Base-by-base conservation (phyloP, 2,797 vertebrate species). In the Dallia pectoralis region DNA sequence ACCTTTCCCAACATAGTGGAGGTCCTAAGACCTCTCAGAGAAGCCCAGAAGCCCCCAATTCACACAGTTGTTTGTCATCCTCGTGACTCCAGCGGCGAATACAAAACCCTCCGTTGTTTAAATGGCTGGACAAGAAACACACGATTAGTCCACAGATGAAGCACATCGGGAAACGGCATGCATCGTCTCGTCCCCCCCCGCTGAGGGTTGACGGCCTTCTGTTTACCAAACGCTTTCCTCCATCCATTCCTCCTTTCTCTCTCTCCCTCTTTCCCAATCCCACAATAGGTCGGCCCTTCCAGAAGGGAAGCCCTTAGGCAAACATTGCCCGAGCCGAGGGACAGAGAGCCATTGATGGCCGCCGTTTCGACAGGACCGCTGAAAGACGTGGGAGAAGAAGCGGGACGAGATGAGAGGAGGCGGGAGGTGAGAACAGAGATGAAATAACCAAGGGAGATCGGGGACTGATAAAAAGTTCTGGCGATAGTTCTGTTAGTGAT, bases 51-150 rank as follows among this genome's bases (percentile, higher is more conserved):
- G 18, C 19, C 67, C 74, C 83, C 59, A 75, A 78, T 87, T 90
- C 86, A 85, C 86, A 83, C 85, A 83, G 79, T 84, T 86, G 80
- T 89, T 85, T 87, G 73, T 86, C 80, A 81, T 76, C 74, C 77
- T 86, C 82, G 80, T 22, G 61, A 49, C 62, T 22, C 25, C 9
- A 9, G 69, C 53, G 72, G 72, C 78, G 7, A 14, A 79, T 74
- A 90, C 89, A 89, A n/a, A 88, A 83, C 75, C 84, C 70, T 72
- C 78, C 80, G 87, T 89, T 89, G 88, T 89, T 84, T 82, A 76
- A 84, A 78, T 81, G 81, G 72, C 74, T 84, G 81, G 84, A 87
- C 81, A 86, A 88, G 84, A 32, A 74, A 65, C 82, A 79, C 0
- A 76, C 74, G 79, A 87, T 88, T 86, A 81, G 74, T 74, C 79